Base-by-base conservation (phyloP, 2,888 invertebrate genomes). In the Leptinotarsa peninsularis region DNA sequence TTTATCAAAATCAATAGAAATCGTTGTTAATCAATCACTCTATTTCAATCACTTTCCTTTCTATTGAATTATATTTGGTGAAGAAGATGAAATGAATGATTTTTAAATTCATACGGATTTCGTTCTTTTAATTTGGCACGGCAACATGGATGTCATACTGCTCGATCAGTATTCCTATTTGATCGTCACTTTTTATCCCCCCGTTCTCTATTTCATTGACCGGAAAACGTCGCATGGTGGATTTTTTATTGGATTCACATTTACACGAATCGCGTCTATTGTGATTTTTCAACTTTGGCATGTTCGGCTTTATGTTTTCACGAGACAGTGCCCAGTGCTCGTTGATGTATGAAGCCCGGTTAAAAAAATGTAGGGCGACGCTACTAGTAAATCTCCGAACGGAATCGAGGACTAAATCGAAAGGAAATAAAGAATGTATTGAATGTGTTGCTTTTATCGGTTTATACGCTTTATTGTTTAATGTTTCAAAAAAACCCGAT, bases 211-310 rank as follows among this genome's bases (percentile, higher is more conserved):
- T 75, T 75, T 69, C 74, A 73, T 72, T 79, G 77, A 73, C 54
- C 72, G 72, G 77, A 75, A 77, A 79, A 79, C 75, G 77, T 79
- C 74, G 77, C 79, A 67, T 72, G 63, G 72, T 66, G 73, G 54
- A 69, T 74, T 76, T 77, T 78, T 79, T 76, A 76, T 74, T 66
- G 75, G 71, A 71, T 63, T 72, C 74, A 56, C 71, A 73, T 78
- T 75, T 54, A 74, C 75, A 67, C 76, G 67, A 60, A 50, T 73
- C 72, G 69, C 69, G 76, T 74, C 72, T 72, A 72, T 74, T 72
- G 76, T 72, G 76, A 78, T 72, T 76, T 76, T 78, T 78, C 78
- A 74, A 71, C 78, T 72, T 67, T 73, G 71, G 56, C 73, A 69
- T 80, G 77, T 66, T 49, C 49, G 58, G 50, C 58, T 67, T 58